A percentile compares a stretch with the other conserved stretches of the same genome.
Evolutionary conservation across 2,113 vertebrate genomes (phyloP).

Genomic region (Takifugu bimaculatus): DNA sequence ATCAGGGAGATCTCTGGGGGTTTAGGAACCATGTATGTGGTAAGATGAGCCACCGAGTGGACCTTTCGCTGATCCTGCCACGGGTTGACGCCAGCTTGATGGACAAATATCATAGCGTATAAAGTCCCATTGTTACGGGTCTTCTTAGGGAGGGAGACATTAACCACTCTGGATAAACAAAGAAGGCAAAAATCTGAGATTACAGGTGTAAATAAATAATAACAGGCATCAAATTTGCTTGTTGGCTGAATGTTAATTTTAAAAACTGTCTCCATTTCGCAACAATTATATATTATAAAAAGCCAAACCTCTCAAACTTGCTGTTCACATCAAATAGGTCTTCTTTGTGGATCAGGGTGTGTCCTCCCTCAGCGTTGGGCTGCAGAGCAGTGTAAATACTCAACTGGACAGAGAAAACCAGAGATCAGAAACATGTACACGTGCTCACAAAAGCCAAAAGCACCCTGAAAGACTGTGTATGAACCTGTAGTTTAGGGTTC

Average conservation of each 20-base stretch:
- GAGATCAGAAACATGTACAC: neutral
- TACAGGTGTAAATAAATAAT: neutral
- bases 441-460: neutral
- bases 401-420: slow-evolving; percentile 69
- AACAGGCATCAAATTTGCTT: no score
- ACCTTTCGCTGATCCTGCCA: slow-evolving; percentile 91
- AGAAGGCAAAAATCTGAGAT: slow-evolving; percentile 10
- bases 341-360: slow-evolving; percentile 88
- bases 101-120: slow-evolving; percentile 90
- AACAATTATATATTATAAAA: neutral
- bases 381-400: slow-evolving; percentile 86
- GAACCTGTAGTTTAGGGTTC: slow-evolving; percentile 87
- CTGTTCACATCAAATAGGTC: slow-evolving; percentile 87
- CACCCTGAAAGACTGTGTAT: neutral
- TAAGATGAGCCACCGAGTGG: slow-evolving; percentile 90
- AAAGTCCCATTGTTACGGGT: slow-evolving; percentile 92
- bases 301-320: slow-evolving; percentile 87
- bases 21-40: slow-evolving; percentile 93
- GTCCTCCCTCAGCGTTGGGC: slow-evolving; percentile 81
- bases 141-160: slow-evolving; percentile 94
- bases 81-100: slow-evolving; percentile 84
- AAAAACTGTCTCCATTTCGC: no score
- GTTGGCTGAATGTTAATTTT: no score
- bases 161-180: slow-evolving; percentile 79
- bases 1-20: slow-evolving; percentile 91